phyloP scores from a whole-genome alignment of 2,888 invertebrate species.

The Stegophylla sp. region DNA sequence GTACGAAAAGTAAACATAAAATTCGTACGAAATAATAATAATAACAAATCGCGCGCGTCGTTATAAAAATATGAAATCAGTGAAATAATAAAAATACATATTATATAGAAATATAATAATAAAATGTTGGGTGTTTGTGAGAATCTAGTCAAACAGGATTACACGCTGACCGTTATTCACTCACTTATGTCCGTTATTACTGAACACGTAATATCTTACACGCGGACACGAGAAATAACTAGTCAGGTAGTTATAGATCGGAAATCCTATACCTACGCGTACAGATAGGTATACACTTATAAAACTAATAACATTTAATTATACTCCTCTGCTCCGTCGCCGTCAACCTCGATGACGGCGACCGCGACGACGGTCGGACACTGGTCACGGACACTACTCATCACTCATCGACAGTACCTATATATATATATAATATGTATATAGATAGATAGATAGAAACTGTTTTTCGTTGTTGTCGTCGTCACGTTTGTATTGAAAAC shows the following conservation, averaged over 20 bases:
- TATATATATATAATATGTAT: too few relatives aligned
- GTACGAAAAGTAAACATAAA: too few relatives aligned
- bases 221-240: conserved; percentile 27
- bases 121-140: conserved; percentile 32
- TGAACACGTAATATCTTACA: conserved; percentile 22
- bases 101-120: conserved; percentile 15
- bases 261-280: conserved; percentile 18
- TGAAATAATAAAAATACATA: neutral
- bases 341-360: neutral
- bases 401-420: neutral
- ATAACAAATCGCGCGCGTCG: neutral
- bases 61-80: neutral
- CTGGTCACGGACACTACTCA: neutral
- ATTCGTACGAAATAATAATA: neutral
- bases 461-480: neutral
- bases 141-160: conserved; percentile 59
- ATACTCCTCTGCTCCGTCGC: too few relatives aligned
- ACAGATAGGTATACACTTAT: conserved; percentile 5
- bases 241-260: conserved; percentile 1
- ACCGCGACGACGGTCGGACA: conserved; percentile 4
- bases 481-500: too few relatives aligned
- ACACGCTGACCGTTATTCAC: conserved; percentile 44
- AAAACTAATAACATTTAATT: conserved; percentile 38
- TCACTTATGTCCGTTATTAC: conserved; percentile 32
- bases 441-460: too few relatives aligned